Evolutionary conservation across 2,888 invertebrate species (phyloP).

Genomic region (Polyommatus iphigenia): DNA sequence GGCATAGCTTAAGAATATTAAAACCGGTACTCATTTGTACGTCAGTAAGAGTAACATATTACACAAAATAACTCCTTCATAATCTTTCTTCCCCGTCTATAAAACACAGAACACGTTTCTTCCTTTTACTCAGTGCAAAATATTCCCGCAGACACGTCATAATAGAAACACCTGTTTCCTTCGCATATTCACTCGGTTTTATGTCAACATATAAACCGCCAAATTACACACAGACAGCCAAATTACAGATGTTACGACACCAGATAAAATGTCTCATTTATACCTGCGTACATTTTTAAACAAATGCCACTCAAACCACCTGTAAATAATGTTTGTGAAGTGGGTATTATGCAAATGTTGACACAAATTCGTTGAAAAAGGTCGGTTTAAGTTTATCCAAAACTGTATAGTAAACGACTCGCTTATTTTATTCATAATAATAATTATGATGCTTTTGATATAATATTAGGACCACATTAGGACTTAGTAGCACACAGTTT

Average conservation of each 20-base stretch:
- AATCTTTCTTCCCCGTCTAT: neutral
- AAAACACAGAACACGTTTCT: neutral
- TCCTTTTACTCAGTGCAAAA: neutral
- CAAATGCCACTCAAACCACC: neutral
- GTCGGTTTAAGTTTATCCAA: neutral
- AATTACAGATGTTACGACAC: neutral
- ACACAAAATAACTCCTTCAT: neutral
- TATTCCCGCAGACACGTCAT: neutral
- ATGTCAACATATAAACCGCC: neutral
- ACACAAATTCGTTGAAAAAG: neutral
- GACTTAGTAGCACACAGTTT: too few relatives aligned
- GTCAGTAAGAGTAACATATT: neutral
- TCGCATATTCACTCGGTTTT: neutral
- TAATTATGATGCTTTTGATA: too few relatives aligned
- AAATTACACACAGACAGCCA: neutral
- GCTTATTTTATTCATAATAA: too few relatives aligned
- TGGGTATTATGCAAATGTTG: neutral
- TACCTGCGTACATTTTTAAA: neutral
- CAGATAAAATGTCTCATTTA: constrained; percentile 16
- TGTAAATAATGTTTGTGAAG: neutral
- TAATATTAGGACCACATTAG: too few relatives aligned
- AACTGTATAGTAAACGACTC: neutral
- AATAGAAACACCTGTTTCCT: neutral
- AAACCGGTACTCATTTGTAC: neutral
- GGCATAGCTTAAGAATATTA: too few relatives aligned